Percentiles rank a stretch among this genome's conserved stretches.
Evolutionary conservation across 1,140 invertebrate species (phyloP).

Genomic region (Drosophila dunni): DNA sequence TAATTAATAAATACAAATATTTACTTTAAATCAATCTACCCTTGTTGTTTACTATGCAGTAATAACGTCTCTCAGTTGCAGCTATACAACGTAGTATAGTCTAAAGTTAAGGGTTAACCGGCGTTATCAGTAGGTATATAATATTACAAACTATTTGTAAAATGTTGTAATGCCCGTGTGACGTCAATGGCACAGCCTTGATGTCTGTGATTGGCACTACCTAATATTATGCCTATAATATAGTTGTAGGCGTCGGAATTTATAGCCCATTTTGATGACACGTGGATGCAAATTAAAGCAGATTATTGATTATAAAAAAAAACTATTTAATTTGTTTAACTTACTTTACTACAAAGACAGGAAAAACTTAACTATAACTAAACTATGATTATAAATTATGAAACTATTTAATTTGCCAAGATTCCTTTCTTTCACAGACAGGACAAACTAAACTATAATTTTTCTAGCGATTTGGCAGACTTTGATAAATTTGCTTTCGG

Average conservation of each 20-base stretch:
- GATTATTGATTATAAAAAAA: neutral
- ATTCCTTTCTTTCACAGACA: neutral
- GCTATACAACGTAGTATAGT: conserved; percentile 22
- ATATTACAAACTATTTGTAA: conserved; percentile 40
- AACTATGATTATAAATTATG: neutral
- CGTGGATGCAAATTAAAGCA: conserved; percentile 5
- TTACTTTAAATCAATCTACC: neutral
- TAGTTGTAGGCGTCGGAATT: conserved; percentile 30
- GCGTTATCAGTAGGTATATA: conserved; percentile 18
- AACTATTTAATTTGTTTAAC: neutral
- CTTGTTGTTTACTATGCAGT: neutral
- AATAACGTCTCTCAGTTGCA: neutral
- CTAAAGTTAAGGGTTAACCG: conserved; percentile 8
- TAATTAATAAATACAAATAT: no score
- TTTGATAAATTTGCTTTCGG: neutral
- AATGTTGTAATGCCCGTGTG: conserved; percentile 21
- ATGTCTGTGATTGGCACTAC: conserved; percentile 36
- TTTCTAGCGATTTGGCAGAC: neutral
- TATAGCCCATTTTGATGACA: neutral
- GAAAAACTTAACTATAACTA: neutral
- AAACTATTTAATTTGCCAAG: neutral
- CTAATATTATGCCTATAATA: neutral
- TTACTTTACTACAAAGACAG: neutral
- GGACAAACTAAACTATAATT: neutral
- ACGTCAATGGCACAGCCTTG: conserved; percentile 43